phyloP scores from a whole-genome alignment of 2,113 vertebrate species.

The Oncorhynchus gorbuscha region DNA sequence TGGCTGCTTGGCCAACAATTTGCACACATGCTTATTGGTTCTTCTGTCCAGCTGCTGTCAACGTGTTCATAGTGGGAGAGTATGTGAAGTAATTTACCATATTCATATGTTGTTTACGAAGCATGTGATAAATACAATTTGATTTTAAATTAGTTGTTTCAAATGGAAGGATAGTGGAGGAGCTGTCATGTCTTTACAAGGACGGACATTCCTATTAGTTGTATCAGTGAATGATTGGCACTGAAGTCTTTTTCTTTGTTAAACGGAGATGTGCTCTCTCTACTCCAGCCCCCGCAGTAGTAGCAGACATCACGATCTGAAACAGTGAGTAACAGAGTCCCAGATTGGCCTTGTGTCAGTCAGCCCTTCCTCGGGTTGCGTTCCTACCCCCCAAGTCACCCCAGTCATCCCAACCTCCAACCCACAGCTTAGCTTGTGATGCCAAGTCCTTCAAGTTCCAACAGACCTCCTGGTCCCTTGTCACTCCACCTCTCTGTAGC shows the following conservation, averaged over 20 bases:
- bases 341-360: constrained; percentile 34
- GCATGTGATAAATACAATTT: too few relatives aligned
- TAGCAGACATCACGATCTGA: constrained; percentile 44
- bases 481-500: constrained; percentile 1
- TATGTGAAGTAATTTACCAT: too few relatives aligned
- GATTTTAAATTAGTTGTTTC: too few relatives aligned
- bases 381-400: constrained; percentile 9
- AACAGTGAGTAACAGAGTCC: constrained; percentile 67
- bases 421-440: constrained; percentile 30
- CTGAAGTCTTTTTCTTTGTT: constrained; percentile 15
- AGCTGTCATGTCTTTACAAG: not conserved
- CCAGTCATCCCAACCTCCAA: constrained; percentile 24
- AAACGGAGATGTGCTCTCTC: constrained; percentile 57
- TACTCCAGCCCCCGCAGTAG: constrained; percentile 63
- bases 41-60: not conserved
- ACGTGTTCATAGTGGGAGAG: too few relatives aligned
- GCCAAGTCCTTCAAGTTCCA: constrained; percentile 1
- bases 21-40: not conserved
- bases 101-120: too few relatives aligned
- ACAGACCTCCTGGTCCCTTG: not conserved
- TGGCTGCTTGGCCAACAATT: not conserved
- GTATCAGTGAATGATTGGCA: not conserved
- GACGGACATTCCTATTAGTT: not conserved
- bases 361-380: constrained; percentile 14
- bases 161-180: not conserved